Percentiles rank a stretch among this genome's conserved stretches.
Conservation (phyloP, 2,797 vertebrate genomes). For the Urophycis tenuis region DNA sequence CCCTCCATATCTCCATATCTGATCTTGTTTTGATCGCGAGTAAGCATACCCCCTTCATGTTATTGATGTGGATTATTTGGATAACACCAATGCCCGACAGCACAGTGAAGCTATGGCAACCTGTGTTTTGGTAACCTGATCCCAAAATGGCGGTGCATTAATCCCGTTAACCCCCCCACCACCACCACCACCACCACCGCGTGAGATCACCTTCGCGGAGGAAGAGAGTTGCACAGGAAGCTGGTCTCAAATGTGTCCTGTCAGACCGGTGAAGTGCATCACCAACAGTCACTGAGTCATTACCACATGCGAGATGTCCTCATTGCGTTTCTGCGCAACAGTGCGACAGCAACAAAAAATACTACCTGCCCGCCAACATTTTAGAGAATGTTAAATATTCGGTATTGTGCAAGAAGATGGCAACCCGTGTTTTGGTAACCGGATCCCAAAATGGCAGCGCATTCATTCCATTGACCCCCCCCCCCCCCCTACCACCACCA, state of each 20-base stretch:
- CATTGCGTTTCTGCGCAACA: background rate
- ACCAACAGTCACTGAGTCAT: background rate
- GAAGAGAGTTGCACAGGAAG: background rate
- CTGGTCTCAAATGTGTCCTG: background rate
- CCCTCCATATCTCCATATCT: background rate
- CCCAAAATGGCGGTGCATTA: background rate
- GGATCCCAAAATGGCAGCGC: background rate
- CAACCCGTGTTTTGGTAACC: background rate
- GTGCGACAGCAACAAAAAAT: too few relatives aligned
- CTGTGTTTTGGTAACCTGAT: background rate
- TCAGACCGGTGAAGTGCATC: background rate
- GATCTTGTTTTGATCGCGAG: too few relatives aligned
- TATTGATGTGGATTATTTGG: background rate
- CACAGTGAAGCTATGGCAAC: background rate
- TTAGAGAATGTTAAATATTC: background rate
- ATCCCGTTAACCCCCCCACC: background rate
- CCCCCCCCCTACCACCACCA: too few relatives aligned
- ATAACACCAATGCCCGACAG: background rate
- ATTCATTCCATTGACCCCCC: background rate
- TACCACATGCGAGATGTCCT: background rate
- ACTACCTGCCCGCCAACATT: too few relatives aligned
- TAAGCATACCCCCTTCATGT: background rate
- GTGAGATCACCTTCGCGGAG: too few relatives aligned
- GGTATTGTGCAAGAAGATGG: background rate
- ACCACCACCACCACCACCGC: too few relatives aligned